Base-by-base conservation (phyloP, 2,888 invertebrate species). In the Noctua janthina region DNA sequence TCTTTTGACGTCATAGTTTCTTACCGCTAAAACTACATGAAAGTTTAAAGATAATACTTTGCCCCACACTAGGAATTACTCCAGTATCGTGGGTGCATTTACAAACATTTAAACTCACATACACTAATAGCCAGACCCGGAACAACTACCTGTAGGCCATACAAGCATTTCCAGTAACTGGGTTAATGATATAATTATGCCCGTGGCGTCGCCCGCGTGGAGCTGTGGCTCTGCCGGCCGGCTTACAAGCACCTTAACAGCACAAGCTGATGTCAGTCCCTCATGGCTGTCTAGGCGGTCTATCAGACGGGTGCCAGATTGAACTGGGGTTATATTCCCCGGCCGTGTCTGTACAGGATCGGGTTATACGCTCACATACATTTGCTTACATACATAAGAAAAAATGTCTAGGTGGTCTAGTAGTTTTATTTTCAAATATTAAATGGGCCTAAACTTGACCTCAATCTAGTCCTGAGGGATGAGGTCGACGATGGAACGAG, bases 341-440 rank as follows among this genome's bases (percentile, higher is more conserved):
- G 93, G 74, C 79, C 78, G 89, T 75, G 88, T 88, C 23, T 1
- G 10, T 87, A 88, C 77, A 83, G 86, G 84, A 67, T 75, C 91
- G 93, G 96, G 94, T 96, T 96, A 96, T 95, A 93, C 90, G 92
- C 95, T 92, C 88, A 90, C 95, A 92, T 67, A 96, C 95, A 96
- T 82, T 85, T 35, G 66, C 20, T 66, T 20, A 39, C 10, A 20
- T 35, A 20, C n/a, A n/a, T 39, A 39, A 20, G 54, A 54, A 54
- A 54, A 59, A n/a, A 5, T 29, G n/a, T 29, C n/a, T n/a, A 6
- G 0, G 29, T 62, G 15, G 15, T 15, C 13, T 29, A 59, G 59
- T 56, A 10, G 23, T 23, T 56, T 43, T 43, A 0, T 43, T 43
- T 43, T 43, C 5, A 8, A 43, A 43, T 35, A 35, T 43, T 43